phyloP scores from a whole-genome alignment of 2,113 vertebrate species.

The Stictonetta naevosa region DNA sequence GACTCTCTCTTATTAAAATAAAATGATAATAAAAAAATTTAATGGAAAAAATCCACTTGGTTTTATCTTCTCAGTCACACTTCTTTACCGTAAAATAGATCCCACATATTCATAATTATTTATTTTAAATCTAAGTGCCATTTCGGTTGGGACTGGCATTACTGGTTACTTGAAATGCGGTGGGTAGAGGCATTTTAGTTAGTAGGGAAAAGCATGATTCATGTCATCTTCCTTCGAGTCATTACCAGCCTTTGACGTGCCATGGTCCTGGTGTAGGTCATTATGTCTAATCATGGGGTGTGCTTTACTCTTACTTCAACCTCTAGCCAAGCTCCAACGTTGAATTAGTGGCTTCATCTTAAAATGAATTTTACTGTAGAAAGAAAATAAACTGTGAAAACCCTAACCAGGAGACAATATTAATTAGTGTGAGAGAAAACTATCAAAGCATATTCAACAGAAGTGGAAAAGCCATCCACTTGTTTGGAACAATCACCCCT shows the following conservation, averaged over 20 bases:
- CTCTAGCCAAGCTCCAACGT: background rate
- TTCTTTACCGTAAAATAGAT: background rate
- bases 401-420: background rate
- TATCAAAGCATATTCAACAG: background rate
- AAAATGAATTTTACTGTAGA: background rate
- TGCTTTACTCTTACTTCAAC: background rate
- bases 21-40: background rate
- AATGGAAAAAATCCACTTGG: background rate
- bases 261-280: background rate
- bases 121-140: background rate
- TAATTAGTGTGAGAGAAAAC: background rate
- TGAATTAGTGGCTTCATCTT: background rate
- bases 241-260: background rate
- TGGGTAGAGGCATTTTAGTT: background rate
- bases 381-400: constrained; percentile 5
- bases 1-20: background rate
- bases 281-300: background rate
- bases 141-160: background rate
- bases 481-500: background rate
- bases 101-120: background rate
- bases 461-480: background rate
- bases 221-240: background rate
- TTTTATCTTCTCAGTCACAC: background rate
- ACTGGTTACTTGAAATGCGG: background rate
- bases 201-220: background rate